Evolutionary conservation across 1,140 invertebrate species (phyloP).

Genomic region (Papilio aristodemus): DNA sequence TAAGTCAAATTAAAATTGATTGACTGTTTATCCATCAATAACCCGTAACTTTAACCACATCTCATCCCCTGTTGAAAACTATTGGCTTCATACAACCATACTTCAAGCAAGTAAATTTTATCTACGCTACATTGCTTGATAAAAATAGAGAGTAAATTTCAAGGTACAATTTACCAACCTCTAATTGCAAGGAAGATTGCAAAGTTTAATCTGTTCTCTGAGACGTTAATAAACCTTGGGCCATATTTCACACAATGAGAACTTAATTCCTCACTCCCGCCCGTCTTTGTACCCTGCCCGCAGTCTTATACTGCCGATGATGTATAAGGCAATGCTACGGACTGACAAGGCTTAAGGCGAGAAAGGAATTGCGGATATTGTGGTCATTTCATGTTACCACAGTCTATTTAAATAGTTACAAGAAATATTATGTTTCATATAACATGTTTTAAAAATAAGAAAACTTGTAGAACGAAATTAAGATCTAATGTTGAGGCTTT

Average conservation of each 20-base stretch:
- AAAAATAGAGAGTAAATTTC: background rate
- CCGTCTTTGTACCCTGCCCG: background rate
- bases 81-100: too few species aligned
- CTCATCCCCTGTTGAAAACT: too few species aligned
- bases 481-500: too few species aligned
- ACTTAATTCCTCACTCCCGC: background rate
- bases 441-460: too few species aligned
- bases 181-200: background rate
- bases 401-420: background rate
- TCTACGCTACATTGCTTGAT: too few species aligned
- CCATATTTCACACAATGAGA: conserved; percentile 3
- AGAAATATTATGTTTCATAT: background rate
- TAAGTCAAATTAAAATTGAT: too few species aligned
- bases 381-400: conserved; percentile 17
- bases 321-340: conserved; percentile 23
- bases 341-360: conserved; percentile 29
- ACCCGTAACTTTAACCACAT: too few species aligned
- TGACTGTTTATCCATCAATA: too few species aligned
- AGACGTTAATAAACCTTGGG: background rate
- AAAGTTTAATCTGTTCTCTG: background rate
- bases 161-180: background rate
- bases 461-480: too few species aligned
- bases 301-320: conserved; percentile 26
- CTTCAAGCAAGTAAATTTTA: too few species aligned
- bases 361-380: conserved; percentile 28